These are phyloP conservation scores for Vidua macroura DNA, from an alignment of 2,113 vertebrate genomes.

Conservation along the genomic window DNA sequence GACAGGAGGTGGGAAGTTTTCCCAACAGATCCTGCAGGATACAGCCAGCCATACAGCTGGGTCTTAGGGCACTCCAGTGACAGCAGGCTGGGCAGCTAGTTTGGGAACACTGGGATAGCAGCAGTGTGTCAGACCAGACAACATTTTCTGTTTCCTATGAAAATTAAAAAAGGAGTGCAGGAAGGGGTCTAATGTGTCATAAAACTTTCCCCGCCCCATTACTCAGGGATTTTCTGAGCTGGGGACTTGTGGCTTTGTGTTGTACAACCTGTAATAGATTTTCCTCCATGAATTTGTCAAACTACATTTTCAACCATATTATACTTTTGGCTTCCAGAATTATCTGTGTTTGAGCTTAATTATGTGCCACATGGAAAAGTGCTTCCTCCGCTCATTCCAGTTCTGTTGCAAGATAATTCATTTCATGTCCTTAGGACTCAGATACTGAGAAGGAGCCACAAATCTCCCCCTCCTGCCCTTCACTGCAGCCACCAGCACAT, in stretches of 20 bases:
- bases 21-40: not conserved
- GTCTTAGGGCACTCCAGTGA: not conserved
- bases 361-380: not conserved
- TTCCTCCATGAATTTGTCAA: not conserved
- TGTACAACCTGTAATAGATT: not conserved
- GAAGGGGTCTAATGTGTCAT: not conserved
- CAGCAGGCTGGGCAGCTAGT: not conserved
- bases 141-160: not conserved
- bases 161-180: not conserved
- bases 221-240: not conserved
- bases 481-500: not conserved
- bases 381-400: not conserved
- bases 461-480: not conserved
- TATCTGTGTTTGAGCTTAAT: constrained; percentile 29
- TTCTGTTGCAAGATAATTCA: not conserved
- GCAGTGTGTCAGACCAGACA: rapidly evolving
- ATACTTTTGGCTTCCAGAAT: not conserved
- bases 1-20: not conserved
- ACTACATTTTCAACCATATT: not conserved
- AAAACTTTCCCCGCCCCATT: not conserved
- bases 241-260: not conserved
- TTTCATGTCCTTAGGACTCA: not conserved
- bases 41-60: not conserved
- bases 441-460: not conserved
- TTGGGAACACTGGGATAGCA: not conserved